These are phyloP conservation scores for Drosophila ezoana DNA, from an alignment of 2,888 invertebrate species.

Conservation along the genomic window DNA sequence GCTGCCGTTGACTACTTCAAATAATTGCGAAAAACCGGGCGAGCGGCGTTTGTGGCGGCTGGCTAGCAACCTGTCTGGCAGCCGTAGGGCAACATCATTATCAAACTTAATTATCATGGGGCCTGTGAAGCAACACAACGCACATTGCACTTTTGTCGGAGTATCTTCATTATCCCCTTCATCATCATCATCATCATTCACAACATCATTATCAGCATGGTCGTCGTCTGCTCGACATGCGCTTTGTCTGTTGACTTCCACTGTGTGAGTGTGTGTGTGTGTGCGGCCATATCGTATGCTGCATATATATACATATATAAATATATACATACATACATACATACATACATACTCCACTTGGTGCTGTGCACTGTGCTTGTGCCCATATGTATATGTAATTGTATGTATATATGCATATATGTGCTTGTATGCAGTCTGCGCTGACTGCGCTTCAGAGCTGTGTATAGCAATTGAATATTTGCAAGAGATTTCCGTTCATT, in stretches of 20 bases:
- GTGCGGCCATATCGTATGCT: slow-evolving; percentile 45
- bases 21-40: slow-evolving; percentile 59
- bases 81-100: slow-evolving; percentile 69
- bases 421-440: slow-evolving; percentile 50
- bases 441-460: slow-evolving; percentile 67
- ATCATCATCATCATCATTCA: slow-evolving; percentile 3
- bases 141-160: slow-evolving; percentile 52
- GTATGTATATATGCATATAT: slow-evolving; percentile 24
- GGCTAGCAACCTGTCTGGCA: slow-evolving; percentile 47
- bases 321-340: slow-evolving; percentile 2
- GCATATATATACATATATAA: slow-evolving; percentile 23
- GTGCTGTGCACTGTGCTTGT: slow-evolving; percentile 6
- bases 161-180: slow-evolving; percentile 30
- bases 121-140: slow-evolving; percentile 32
- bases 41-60: slow-evolving; percentile 11
- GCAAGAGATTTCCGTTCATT: slow-evolving; percentile 83
- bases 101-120: slow-evolving; percentile 62
- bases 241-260: slow-evolving; percentile 75
- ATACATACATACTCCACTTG: slow-evolving; percentile 45
- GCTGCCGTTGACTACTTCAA: slow-evolving; percentile 64
- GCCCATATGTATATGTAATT: slow-evolving; percentile 5
- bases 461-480: slow-evolving; percentile 79
- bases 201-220: slow-evolving; percentile 26
- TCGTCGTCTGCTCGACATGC: slow-evolving; percentile 64
- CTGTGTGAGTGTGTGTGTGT: slow-evolving; percentile 1